Evolutionary conservation across 2,888 invertebrate genomes (phyloP).

Genomic region (Macrophya annulata): DNA sequence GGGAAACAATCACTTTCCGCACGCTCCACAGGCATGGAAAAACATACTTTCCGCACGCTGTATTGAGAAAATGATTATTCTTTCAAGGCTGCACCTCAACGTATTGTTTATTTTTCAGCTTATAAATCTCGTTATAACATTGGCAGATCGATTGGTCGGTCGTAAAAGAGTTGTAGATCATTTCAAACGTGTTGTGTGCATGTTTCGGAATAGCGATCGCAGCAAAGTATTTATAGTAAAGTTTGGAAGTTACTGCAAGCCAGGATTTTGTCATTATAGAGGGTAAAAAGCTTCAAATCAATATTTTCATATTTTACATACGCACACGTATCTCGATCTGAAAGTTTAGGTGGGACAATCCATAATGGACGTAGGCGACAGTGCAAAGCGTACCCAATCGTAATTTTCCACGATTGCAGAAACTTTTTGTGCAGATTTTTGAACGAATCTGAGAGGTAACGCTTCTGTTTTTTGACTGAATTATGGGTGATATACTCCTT

Average conservation of each 20-base stretch:
- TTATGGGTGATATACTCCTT: slow-evolving; percentile 67
- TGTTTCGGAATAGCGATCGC: slow-evolving; percentile 4
- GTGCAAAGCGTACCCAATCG: slow-evolving; percentile 59
- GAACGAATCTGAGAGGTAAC: slow-evolving; percentile 65
- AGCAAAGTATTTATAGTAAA: slow-evolving; percentile 21
- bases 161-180: too few species aligned
- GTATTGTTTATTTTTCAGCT: too few species aligned
- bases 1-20: too few species aligned
- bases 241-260: slow-evolving; percentile 14
- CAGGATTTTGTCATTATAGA: slow-evolving; percentile 45
- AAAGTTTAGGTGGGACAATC: slow-evolving; percentile 65
- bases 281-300: slow-evolving; percentile 50
- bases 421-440: slow-evolving; percentile 67
- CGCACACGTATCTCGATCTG: slow-evolving; percentile 65
- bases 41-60: too few species aligned
- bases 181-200: too few species aligned
- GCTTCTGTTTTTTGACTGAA: slow-evolving; percentile 64
- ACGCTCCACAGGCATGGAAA: too few species aligned
- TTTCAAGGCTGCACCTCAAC: too few species aligned
- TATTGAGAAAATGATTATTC: too few species aligned
- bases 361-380: slow-evolving; percentile 66
- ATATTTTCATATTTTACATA: slow-evolving; percentile 59
- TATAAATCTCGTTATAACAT: too few species aligned
- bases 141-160: too few species aligned
- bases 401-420: slow-evolving; percentile 53